These are phyloP conservation scores for Ochotona princeps DNA, from an alignment of 2,113 vertebrate species.

Conservation along the genomic window DNA sequence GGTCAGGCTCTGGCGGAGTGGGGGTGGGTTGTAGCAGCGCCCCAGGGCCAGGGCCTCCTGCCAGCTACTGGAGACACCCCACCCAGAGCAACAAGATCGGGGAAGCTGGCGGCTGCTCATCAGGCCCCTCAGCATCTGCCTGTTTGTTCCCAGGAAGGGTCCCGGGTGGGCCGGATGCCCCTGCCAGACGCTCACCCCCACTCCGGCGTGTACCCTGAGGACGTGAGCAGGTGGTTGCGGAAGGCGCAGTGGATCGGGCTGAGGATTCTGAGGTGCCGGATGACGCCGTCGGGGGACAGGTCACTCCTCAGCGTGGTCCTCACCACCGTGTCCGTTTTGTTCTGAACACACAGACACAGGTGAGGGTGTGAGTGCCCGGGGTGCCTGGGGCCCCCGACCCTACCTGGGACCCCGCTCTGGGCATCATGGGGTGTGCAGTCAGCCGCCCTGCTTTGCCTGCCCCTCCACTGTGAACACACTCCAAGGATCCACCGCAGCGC, in stretches of 20 bases:
- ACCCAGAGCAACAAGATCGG: too few species aligned
- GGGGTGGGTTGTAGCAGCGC: too few species aligned
- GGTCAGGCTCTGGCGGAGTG: too few species aligned
- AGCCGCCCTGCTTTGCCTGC: too few species aligned
- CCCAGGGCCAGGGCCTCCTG: too few species aligned
- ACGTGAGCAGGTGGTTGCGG: conserved; percentile 87
- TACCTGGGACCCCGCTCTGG: accelerated
- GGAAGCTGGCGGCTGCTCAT: not conserved
- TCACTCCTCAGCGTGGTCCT: conserved; percentile 87
- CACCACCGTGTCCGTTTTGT: conserved; percentile 85
- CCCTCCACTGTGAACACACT: too few species aligned
- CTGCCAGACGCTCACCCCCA: conserved; percentile 85
- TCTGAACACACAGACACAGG: conserved; percentile 85
- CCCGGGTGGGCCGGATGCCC: accelerated
- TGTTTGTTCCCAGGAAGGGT: not conserved
- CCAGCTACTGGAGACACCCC: too few species aligned
- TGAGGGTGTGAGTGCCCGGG: not conserved
- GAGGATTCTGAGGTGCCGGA: conserved; percentile 79
- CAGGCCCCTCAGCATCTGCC: accelerated
- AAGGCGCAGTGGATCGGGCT: conserved; percentile 89
- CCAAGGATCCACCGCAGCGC: not conserved
- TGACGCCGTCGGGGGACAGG: conserved; percentile 67
- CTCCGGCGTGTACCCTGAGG: conserved; percentile 87
- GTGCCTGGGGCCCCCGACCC: accelerated
- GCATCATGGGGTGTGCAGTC: not conserved